Conservation (phyloP, 1,140 invertebrate species). For the Anagrus nilaparvatae region DNA sequence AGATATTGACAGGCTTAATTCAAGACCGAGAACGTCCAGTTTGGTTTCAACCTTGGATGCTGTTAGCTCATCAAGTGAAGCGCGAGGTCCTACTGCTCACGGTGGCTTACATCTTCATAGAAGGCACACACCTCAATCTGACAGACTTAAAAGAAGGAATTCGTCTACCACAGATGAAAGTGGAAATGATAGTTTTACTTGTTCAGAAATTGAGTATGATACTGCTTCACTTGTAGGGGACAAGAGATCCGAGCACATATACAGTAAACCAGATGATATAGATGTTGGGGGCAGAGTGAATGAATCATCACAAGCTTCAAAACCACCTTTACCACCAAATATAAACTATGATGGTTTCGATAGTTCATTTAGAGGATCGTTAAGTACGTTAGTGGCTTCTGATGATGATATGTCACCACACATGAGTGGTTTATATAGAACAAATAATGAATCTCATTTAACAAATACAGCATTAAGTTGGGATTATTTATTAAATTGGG, state of each 20-base stretch:
- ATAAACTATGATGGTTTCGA: constrained; percentile 80
- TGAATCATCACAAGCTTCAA: constrained; percentile 39
- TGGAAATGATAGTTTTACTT: constrained; percentile 94
- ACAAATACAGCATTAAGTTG: constrained; percentile 66
- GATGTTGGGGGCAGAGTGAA: constrained; percentile 38
- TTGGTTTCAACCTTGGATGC: constrained; percentile 86
- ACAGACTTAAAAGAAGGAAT: constrained; percentile 53
- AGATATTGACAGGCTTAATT: constrained; percentile 84
- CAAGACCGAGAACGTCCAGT: constrained; percentile 73
- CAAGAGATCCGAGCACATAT: constrained; percentile 53
- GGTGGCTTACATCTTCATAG: constrained; percentile 47
- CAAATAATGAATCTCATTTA: constrained; percentile 62
- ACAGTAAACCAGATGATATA: constrained; percentile 55
- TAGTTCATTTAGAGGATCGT: constrained; percentile 84
- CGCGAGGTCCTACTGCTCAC: constrained; percentile 50
- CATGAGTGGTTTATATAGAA: constrained; percentile 62
- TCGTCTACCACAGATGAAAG: constrained; percentile 88
- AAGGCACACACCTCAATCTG: constrained; percentile 55
- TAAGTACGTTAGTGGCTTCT: constrained; percentile 84
- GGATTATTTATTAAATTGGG: constrained; percentile 93
- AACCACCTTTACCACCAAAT: constrained; percentile 57
- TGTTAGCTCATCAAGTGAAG: constrained; percentile 85
- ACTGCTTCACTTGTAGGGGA: constrained; percentile 73
- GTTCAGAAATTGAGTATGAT: constrained; percentile 96
- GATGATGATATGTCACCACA: constrained; percentile 78